These are phyloP conservation scores for Epinephelus malabaricus DNA, from an alignment of 2,797 vertebrate species.

Conservation along the genomic window DNA sequence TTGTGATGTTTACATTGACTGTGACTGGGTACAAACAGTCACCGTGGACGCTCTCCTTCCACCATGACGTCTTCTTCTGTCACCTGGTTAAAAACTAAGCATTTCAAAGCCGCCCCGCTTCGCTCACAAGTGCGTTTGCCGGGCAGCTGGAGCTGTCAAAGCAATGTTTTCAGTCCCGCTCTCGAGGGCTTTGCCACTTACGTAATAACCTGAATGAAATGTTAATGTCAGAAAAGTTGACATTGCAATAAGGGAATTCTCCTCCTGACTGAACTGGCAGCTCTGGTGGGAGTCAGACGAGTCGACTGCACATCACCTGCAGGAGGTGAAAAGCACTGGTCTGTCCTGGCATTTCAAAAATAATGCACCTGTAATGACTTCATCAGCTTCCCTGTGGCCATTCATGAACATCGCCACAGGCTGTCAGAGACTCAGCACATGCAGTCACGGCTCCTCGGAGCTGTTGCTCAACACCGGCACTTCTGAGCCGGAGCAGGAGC, in stretches of 20 bases:
- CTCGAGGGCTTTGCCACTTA: slow-evolving; percentile 60
- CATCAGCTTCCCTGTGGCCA: slow-evolving; percentile 22
- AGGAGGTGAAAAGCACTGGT: slow-evolving; percentile 10
- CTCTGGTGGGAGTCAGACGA: not conserved
- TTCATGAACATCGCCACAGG: slow-evolving; percentile 38
- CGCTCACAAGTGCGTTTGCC: not conserved
- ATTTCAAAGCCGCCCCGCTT: slow-evolving; percentile 1
- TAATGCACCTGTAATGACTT: slow-evolving; percentile 24
- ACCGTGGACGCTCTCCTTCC: not conserved
- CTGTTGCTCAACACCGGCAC: slow-evolving; percentile 17
- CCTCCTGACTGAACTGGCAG: slow-evolving; percentile 9
- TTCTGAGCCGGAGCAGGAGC: slow-evolving; percentile 9
- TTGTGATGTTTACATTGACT: not conserved
- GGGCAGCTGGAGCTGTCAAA: slow-evolving; percentile 69
- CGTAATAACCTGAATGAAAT: slow-evolving; percentile 70
- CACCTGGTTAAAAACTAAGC: slow-evolving; percentile 11
- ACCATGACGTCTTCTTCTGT: slow-evolving; percentile 33
- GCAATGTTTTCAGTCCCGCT: slow-evolving; percentile 55
- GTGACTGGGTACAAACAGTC: not conserved
- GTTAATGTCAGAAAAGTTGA: slow-evolving; percentile 72
- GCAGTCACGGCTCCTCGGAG: not conserved
- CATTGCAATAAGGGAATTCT: slow-evolving; percentile 40
- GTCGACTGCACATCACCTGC: slow-evolving; percentile 5
- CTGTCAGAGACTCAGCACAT: slow-evolving; percentile 17
- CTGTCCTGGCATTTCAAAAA: slow-evolving; percentile 27